A percentile compares a stretch with the other conserved stretches of the same genome.
phyloP scores from a whole-genome alignment of 2,113 vertebrate species.

The Panthera uncia region DNA sequence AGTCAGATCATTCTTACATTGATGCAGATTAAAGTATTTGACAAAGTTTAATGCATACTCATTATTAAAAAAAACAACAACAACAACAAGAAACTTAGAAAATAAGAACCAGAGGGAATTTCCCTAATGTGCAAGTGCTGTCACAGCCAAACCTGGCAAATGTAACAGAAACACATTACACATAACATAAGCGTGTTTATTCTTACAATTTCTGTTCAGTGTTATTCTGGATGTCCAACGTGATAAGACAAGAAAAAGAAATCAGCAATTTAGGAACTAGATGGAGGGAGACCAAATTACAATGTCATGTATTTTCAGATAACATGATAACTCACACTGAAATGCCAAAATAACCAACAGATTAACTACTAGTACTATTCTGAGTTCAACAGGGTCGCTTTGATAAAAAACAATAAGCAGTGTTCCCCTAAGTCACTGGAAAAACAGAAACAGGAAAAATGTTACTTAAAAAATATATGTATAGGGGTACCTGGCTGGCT shows the following conservation, averaged over 20 bases:
- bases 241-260: not conserved
- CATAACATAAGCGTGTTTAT: accelerated
- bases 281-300: not conserved
- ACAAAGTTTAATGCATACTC: not conserved
- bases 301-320: accelerated
- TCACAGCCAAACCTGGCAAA: accelerated
- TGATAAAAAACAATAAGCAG: not conserved
- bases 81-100: not conserved
- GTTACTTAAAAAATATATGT: not conserved
- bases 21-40: not conserved
- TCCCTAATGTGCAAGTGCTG: accelerated
- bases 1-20: accelerated
- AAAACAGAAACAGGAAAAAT: not conserved
- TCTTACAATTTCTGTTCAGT: accelerated
- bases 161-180: accelerated
- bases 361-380: no score
- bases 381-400: not conserved
- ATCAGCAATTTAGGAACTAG: not conserved
- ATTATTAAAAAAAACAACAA: not conserved
- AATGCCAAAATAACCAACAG: not conserved
- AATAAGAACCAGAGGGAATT: not conserved
- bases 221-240: not conserved
- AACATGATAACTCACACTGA: accelerated
- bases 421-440: not conserved
- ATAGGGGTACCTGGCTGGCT: no score